A percentile compares a stretch with the other conserved stretches of the same genome.
Conservation (phyloP, 2,888 invertebrate species). For the Seira sanloemensis region DNA sequence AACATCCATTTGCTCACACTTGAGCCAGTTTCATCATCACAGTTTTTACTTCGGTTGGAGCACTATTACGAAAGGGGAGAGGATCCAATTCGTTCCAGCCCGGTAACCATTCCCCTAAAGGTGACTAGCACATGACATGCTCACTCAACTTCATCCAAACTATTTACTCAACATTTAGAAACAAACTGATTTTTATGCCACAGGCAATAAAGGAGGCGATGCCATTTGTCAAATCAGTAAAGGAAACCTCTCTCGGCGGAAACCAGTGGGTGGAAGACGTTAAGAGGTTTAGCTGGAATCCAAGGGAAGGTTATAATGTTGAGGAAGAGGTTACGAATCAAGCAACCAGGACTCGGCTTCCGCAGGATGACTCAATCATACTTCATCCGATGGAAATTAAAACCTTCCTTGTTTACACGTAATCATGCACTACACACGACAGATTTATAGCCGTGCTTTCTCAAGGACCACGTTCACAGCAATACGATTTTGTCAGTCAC, state of each 20-base stretch:
- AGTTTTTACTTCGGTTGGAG: conserved; percentile 85
- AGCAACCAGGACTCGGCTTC: background rate
- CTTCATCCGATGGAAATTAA: conserved; percentile 85
- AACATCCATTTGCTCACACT: conserved; percentile 87
- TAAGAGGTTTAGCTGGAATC: conserved; percentile 79
- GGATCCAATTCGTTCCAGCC: conserved; percentile 78
- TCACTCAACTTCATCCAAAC: background rate
- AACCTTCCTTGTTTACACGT: conserved; percentile 79
- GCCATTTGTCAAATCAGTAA: conserved; percentile 77
- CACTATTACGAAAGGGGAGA: conserved; percentile 84
- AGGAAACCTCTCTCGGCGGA: conserved; percentile 84
- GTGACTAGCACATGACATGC: conserved; percentile 74
- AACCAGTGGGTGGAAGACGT: conserved; percentile 81
- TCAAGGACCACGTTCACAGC: no score
- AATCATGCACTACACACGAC: no score
- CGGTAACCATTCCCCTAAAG: conserved; percentile 79
- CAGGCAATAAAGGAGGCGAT: conserved; percentile 80
- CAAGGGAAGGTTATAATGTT: conserved; percentile 70
- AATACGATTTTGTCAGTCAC: no score
- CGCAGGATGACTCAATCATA: conserved; percentile 73
- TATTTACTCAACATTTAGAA: conserved; percentile 1
- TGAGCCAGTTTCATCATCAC: conserved; percentile 81
- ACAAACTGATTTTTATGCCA: conserved; percentile 20
- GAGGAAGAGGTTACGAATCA: background rate
- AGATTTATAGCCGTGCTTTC: no score